Evolutionary conservation across 2,888 invertebrate genomes (phyloP).

Genomic region (Sinopyrophorus schimmeli): DNA sequence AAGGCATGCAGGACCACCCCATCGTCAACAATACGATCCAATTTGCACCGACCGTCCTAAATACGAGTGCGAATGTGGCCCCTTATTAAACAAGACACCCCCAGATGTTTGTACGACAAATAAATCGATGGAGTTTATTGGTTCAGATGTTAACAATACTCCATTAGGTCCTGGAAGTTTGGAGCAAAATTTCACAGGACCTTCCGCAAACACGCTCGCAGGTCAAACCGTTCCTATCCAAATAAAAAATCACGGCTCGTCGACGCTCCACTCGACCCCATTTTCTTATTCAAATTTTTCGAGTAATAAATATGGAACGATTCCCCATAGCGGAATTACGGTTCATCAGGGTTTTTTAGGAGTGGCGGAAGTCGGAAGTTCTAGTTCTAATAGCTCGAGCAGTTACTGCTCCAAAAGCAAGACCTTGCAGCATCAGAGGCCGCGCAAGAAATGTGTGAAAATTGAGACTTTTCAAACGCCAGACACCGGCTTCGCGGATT

Average conservation of each 20-base stretch:
- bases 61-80: constrained; percentile 52
- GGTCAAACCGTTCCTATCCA: constrained; percentile 57
- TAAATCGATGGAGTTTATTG: constrained; percentile 48
- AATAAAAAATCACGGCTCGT: constrained; percentile 51
- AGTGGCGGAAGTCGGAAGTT: constrained; percentile 51
- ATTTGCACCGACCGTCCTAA: constrained; percentile 41
- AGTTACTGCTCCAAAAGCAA: constrained; percentile 51
- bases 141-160: constrained; percentile 39
- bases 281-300: constrained; percentile 29
- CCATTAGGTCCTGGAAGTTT: constrained; percentile 40
- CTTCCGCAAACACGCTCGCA: constrained; percentile 45
- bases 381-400: constrained; percentile 52
- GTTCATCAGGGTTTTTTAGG: constrained; percentile 54
- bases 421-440: constrained; percentile 51
- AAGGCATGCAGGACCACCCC: constrained; percentile 42
- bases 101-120: constrained; percentile 57
- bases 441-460: constrained; percentile 52
- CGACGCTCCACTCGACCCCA: constrained; percentile 42
- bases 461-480: constrained; percentile 55
- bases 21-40: constrained; percentile 46
- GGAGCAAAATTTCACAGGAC: constrained; percentile 41
- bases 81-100: constrained; percentile 55
- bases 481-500: constrained; percentile 46
- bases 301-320: constrained; percentile 51
- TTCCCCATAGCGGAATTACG: constrained; percentile 48